Conservation (phyloP, 2,797 vertebrate species). For the Arnoldichthys spilopterus region DNA sequence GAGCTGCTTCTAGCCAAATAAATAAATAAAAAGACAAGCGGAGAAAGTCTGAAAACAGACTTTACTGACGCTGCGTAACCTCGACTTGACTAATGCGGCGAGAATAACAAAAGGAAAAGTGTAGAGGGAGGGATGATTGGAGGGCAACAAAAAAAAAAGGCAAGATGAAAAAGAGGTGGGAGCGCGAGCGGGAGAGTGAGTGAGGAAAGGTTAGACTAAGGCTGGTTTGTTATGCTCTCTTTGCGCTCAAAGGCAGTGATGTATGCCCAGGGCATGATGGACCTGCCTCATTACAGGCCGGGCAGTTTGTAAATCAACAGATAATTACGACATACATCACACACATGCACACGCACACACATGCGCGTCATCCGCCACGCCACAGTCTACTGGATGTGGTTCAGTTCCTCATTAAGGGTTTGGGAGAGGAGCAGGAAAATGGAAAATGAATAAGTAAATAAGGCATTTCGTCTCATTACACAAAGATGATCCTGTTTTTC, state of each 20-base stretch:
- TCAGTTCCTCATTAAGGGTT: conserved; percentile 67
- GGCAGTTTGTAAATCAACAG: conserved; percentile 85
- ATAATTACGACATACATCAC: conserved; percentile 87
- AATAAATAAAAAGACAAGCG: conserved; percentile 50
- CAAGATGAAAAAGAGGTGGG: conserved; percentile 19
- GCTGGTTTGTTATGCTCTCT: conserved; percentile 28
- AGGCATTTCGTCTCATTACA: conserved; percentile 19
- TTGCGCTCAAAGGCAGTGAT: conserved; percentile 77
- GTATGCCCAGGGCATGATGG: conserved; percentile 73
- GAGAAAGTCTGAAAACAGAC: conserved; percentile 4
- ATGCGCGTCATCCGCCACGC: conserved; percentile 68
- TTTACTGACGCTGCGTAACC: conserved; percentile 25
- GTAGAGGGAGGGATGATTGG: conserved; percentile 34
- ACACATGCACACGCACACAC: conserved; percentile 70
- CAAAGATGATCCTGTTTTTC: conserved; percentile 41
- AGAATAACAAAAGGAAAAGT: conserved; percentile 20
- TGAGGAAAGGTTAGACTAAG: conserved; percentile 26
- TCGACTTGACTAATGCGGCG: not conserved
- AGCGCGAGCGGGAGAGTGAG: not conserved
- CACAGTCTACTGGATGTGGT: conserved; percentile 68
- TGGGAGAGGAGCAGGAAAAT: conserved; percentile 59
- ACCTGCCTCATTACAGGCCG: conserved; percentile 81
- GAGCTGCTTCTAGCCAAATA: conserved; percentile 45
- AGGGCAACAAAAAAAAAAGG: conserved; percentile 4
- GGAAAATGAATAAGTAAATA: conserved; percentile 28